Conservation (phyloP, 2,888 invertebrate genomes). For the Rhagium mordax region DNA sequence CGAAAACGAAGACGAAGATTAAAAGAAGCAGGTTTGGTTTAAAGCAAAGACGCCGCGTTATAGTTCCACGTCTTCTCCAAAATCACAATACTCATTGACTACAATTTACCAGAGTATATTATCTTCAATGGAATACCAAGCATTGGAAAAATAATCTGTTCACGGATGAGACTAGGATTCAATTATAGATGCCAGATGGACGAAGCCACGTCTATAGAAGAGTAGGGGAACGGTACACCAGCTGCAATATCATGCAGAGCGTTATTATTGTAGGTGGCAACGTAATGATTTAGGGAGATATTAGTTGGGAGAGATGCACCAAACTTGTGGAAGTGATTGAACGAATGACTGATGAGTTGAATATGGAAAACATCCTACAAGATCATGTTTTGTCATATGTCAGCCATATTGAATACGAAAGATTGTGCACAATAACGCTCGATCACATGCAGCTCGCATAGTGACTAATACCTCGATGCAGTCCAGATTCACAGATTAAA, state of each 20-base stretch:
- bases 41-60: slow-evolving; percentile 29
- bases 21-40: slow-evolving; percentile 33
- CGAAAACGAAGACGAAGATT: not conserved
- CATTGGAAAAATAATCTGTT: slow-evolving; percentile 31
- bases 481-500: not conserved
- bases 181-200: slow-evolving; percentile 24
- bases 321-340: no score
- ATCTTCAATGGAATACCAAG: slow-evolving; percentile 12
- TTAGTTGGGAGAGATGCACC: no score
- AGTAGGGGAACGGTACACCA: slow-evolving; percentile 9
- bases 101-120: slow-evolving; percentile 13
- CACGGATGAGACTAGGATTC: slow-evolving; percentile 23
- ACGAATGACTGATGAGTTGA: no score
- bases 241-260: not conserved
- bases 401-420: no score
- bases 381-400: no score
- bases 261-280: not conserved
- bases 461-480: not conserved
- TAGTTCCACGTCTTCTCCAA: slow-evolving; percentile 35
- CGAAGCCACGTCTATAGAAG: slow-evolving; percentile 30
- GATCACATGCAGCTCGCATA: no score
- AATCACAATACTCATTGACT: slow-evolving; percentile 33
- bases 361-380: no score
- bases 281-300: no score
- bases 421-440: no score